Base-by-base conservation (phyloP, 1,140 invertebrate species). In the Aphis craccivora region DNA sequence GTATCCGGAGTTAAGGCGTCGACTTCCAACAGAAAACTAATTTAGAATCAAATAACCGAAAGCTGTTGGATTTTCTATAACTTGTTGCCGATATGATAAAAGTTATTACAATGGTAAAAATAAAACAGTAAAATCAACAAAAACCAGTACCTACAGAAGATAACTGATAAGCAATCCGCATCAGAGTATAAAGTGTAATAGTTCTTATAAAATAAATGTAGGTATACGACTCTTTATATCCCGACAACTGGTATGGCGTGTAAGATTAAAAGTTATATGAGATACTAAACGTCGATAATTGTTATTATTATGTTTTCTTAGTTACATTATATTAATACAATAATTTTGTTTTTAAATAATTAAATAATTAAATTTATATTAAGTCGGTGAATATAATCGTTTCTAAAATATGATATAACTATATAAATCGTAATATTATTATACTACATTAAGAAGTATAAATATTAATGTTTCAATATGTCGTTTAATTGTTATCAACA, bases 31-130 rank as follows among this genome's bases (percentile, higher is more conserved):
- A 30, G 91, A 48, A 51, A 83, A 92, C 76, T 84, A 35, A 92
- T 81, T 92, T 92, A 92, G n/a, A 92, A 92, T 45, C 4, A 51
- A 92, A 92, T 48, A 25, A 25, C 67, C 43, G n/a, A 92, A 83
- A 84, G 67, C n/a, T 23, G 30, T 83, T 83, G 45, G 90, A 91
- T 76, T 91, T 91, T 76, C 90, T 76, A 23, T 76, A 37, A 91
- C 25, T 55, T 45, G 18, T 40, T 45, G 30, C 14, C 18, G 88
- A 40, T 90, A 90, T 14, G 9, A 90, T n/a, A 51, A 37, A 88
- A n/a, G 86, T 35, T 88, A 35, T 20, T 43, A 45, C 5, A 86
- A 86, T 45, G 9, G 30, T 86, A 86, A 43, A 86, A 86, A 86
- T 86, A 86, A 40, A 86, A 76, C 60, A n/a, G n/a, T 76, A 18